Evolutionary conservation across 2,888 invertebrate genomes (phyloP), one percentile per base, ranked within the genome.

Genomic region (Philopedon plagiatum): DNA sequence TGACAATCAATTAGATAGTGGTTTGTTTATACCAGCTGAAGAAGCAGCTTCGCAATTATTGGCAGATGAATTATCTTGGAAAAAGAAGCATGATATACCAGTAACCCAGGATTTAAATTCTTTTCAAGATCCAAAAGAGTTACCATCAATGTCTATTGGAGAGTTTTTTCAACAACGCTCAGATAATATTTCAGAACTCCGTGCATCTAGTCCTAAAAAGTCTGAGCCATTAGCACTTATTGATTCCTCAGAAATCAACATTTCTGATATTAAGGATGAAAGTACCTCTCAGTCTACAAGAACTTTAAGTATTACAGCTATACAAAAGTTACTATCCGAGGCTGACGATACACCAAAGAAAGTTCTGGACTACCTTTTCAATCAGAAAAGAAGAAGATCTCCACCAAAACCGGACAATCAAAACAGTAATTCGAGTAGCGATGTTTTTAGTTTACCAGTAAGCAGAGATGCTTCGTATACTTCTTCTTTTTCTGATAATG

Each of bases 131-230:
- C 32, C 26, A 0, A 41, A 58, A 18, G 63, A 73, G 32, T 5
- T 51, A 23, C 58, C 66, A 7, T 49, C 57, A 66, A 74, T 85
- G 41, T 86, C 87, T 1, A 82, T 87, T 26, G 86, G 86, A 21
- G 85, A 86, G 76, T 88, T 85, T 78, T 88, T 88, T 71, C 80
- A 81, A 75, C 81, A 85, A 44, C 85, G 84, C 77, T 86, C 85
- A 56, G 86, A 86, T 26, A 80, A 82, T 73, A 77, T 86, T 3
- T 83, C 85, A 2, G 79, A 83, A 23, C 21, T 77, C 83, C 57
- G 64, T 71, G 65, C 62, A 75, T 34, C 78, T n/a, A 63, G 32
- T 44, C 19, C 32, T 9, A 75, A 77, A 65, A 81, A 80, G 75
- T 56, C 68, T 44, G 70, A 73, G 39, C 82, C 83, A n/a, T 65